Percentiles rank a stretch among this genome's conserved stretches.
These are phyloP conservation scores for Creontiades dilutus DNA, from an alignment of 2,888 invertebrate genomes.

Conservation along the genomic window DNA sequence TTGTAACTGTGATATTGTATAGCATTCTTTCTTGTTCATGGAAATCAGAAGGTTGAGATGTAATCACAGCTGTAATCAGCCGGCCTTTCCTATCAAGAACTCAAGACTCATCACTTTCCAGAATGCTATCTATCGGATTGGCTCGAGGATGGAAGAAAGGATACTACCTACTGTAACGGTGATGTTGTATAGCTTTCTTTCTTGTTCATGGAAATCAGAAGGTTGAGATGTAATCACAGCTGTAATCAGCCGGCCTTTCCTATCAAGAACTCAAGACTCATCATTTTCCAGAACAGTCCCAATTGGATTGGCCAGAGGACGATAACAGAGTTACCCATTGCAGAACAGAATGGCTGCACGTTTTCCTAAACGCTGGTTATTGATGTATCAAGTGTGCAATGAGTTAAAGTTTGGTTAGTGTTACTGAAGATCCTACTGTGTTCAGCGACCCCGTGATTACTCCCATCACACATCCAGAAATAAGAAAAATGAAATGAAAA, in stretches of 20 bases:
- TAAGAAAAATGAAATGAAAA: background rate
- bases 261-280: conserved; percentile 45
- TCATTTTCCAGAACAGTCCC: background rate
- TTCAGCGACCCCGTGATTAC: too few species aligned
- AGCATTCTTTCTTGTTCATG: background rate
- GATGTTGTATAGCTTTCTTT: too few species aligned
- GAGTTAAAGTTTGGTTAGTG: too few species aligned
- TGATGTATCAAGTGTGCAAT: too few species aligned
- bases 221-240: conserved; percentile 45
- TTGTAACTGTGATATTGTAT: too few species aligned
- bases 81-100: conserved; percentile 60
- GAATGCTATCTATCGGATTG: background rate
- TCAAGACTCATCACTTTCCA: conserved; percentile 35
- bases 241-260: conserved; percentile 62
- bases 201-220: conserved; percentile 30
- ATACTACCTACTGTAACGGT: background rate
- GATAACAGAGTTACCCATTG: too few species aligned
- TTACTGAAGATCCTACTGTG: too few species aligned
- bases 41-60: conserved; percentile 45
- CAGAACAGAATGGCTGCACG: too few species aligned
- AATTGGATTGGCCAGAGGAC: too few species aligned
- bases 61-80: conserved; percentile 52
- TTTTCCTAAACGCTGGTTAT: too few species aligned
- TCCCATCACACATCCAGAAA: too few species aligned
- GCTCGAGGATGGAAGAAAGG: background rate